Evolutionary conservation across 2,797 vertebrate species (phyloP), one percentile per base, ranked within the genome.

Genomic region (Hyperoplus immaculatus): DNA sequence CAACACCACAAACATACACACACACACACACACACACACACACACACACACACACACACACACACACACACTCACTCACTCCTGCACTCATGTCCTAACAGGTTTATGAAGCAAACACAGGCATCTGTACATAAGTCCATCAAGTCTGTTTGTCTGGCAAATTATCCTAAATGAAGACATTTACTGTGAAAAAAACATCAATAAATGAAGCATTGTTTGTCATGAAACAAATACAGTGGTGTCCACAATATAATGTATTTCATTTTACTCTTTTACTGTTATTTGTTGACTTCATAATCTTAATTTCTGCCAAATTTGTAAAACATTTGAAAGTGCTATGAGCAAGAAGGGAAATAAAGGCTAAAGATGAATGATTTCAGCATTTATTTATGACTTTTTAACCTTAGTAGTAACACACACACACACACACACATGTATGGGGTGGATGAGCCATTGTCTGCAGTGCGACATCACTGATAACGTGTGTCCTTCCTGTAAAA

Each of bases 361-460:
- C 29, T 29, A 29, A 29, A 29, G 29, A 29, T 3, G 29, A 29
- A 29, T 29, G 3, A 29, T 29, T 29, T 29, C 29, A 29, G 29
- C 29, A 29, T 29, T 29, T 29, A 29, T 29, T 29, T 29, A 29
- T 29, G 29, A 29, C 29, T 29, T 58, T 21, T 13, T 29, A 1
- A 61, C 6, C 5, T 42, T 21, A 50, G 10, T 13, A 50, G n/a
- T 67, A 16, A 66, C 11, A 15, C 47, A 36, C 47, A 42, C 38
- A 51, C 8, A 56, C 46, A 56, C 42, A 42, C 18, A 53, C 5
- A 56, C 46, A 56, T 46, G 21, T 45, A 4, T 14, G 6, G 47
- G 39, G 70, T 70, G 49, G 77, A 71, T 54, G 56, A 81, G 14
- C 54, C 45, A 83, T 77, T 81, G 84, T 81, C 77, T 75, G 45